Conservation (phyloP, 23 tunicate genomes). For the Aplidium turbinatum region DNA sequence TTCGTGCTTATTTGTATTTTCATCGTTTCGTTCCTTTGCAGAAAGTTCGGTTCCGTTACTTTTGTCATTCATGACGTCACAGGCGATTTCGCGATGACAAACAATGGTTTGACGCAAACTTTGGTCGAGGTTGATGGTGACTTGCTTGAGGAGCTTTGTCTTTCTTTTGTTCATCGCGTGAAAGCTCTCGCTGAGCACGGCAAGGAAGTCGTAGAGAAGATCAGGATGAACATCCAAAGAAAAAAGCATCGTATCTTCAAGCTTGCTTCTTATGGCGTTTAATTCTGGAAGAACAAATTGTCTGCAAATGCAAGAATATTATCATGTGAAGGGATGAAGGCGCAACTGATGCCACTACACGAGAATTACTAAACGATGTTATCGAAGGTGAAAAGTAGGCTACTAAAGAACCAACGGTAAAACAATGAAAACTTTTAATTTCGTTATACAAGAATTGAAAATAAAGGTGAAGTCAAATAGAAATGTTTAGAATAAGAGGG, state of each 20-base stretch:
- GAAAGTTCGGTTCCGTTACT: neutral
- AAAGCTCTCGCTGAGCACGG: neutral
- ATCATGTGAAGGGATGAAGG: no score
- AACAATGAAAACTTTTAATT: no score
- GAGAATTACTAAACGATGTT: no score
- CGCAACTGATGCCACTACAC: no score
- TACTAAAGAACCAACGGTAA: no score
- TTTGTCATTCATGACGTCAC: neutral
- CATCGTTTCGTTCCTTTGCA: no score
- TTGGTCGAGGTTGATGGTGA: slow-evolving; percentile 80
- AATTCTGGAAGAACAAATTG: slow-evolving; percentile 20
- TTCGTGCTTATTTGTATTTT: no score
- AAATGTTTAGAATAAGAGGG: no score
- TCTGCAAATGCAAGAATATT: neutral
- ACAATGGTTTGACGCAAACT: slow-evolving; percentile 69
- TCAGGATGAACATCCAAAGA: slow-evolving; percentile 79
- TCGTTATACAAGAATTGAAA: no score
- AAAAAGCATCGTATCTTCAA: slow-evolving; percentile 44
- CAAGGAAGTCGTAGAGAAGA: slow-evolving; percentile 59
- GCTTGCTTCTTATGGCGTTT: neutral
- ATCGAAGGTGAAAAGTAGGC: neutral
- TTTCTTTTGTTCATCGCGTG: neutral
- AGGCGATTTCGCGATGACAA: slow-evolving; percentile 34
- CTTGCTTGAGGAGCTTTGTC: slow-evolving; percentile 14
- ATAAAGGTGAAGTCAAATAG: no score